These are phyloP conservation scores for Cyprinus carpio DNA, from an alignment of 2,113 vertebrate genomes.

Conservation along the genomic window DNA sequence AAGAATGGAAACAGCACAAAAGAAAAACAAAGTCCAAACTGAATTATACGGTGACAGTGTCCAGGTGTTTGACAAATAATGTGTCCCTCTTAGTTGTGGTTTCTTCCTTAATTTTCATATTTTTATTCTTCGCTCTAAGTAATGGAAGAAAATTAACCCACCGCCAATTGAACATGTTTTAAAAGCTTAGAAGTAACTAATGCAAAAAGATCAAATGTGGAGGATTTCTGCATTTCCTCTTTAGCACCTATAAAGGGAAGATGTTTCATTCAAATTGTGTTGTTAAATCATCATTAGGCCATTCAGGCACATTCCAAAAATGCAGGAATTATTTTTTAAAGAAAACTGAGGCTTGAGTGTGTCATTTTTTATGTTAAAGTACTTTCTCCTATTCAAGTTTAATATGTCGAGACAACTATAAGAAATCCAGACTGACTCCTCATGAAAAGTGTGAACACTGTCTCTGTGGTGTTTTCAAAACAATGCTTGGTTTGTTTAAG, in stretches of 20 bases:
- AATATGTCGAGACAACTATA: background rate
- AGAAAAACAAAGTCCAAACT: no score
- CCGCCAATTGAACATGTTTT: background rate
- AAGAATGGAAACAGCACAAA: no score
- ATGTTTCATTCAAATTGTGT: constrained; percentile 25
- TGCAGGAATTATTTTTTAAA: background rate
- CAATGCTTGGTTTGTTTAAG: background rate
- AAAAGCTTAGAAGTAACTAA: constrained; percentile 28
- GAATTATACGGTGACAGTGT: no score
- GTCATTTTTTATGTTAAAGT: background rate
- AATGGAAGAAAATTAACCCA: constrained; percentile 12
- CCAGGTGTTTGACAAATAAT: constrained; percentile 44
- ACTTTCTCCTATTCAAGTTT: background rate
- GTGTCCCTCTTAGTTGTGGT: constrained; percentile 30
- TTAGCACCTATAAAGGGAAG: background rate
- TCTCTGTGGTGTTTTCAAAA: background rate
- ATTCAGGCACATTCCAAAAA: background rate
- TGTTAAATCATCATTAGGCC: constrained; percentile 7
- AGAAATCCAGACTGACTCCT: background rate
- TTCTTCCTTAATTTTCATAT: constrained; percentile 48
- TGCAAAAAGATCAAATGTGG: constrained; percentile 14
- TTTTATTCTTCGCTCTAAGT: constrained; percentile 40
- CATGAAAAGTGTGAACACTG: background rate
- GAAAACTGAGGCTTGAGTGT: background rate
- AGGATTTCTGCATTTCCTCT: background rate